A percentile compares a stretch with the other conserved stretches of the same genome.
These are phyloP conservation scores for Epizoanthus fatuus DNA, from an alignment of 92 coral and sea anemone genomes.

Conservation along the genomic window DNA sequence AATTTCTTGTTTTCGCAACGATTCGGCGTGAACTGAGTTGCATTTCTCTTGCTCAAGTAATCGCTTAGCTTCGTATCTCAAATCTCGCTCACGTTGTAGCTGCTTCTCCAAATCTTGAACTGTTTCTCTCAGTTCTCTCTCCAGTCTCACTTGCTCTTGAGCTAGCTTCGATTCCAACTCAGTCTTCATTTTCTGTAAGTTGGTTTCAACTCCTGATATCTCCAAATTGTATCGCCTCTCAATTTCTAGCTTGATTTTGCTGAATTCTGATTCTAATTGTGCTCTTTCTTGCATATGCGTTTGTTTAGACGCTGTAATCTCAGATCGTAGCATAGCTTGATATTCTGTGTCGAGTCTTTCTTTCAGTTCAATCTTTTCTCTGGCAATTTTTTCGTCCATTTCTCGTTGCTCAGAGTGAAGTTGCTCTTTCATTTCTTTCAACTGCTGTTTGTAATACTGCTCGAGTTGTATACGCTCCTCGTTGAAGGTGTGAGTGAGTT, in stretches of 20 bases:
- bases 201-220: constrained; percentile 69
- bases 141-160: constrained; percentile 70
- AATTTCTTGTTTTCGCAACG: constrained; percentile 62
- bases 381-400: constrained; percentile 72
- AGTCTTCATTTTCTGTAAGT: constrained; percentile 65
- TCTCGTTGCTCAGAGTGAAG: constrained; percentile 71
- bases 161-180: constrained; percentile 74
- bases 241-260: constrained; percentile 67
- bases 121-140: constrained; percentile 64
- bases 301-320: constrained; percentile 65
- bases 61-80: constrained; percentile 67
- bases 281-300: constrained; percentile 56
- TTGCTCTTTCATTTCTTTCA: constrained; percentile 79
- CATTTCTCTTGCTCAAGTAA: constrained; percentile 68
- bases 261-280: constrained; percentile 66
- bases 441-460: constrained; percentile 84
- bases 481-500: constrained; percentile 89
- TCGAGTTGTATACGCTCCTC: constrained; percentile 91
- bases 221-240: constrained; percentile 74
- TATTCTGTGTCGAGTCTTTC: constrained; percentile 87
- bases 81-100: constrained; percentile 66
- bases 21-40: constrained; percentile 58
- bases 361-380: constrained; percentile 80
- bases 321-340: constrained; percentile 75
- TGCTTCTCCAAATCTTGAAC: constrained; percentile 69